phyloP scores from a whole-genome alignment of 2,797 vertebrate species.

The Labroides dimidiatus region DNA sequence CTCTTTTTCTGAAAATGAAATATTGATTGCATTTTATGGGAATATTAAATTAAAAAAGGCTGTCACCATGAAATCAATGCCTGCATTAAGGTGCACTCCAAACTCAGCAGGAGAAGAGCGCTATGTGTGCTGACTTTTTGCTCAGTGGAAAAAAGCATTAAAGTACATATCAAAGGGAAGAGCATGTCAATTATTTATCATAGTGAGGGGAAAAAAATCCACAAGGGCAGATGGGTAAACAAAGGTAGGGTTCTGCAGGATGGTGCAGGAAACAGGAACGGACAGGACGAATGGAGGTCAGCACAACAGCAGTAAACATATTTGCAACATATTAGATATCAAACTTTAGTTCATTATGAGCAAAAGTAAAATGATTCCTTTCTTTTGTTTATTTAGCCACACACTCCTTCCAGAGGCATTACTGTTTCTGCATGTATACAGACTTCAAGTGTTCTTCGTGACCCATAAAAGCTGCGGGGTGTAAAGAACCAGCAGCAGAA shows the following conservation, averaged over 20 bases:
- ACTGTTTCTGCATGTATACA: conserved; percentile 24
- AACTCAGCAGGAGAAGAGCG: conserved; percentile 55
- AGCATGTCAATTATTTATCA: conserved; percentile 80
- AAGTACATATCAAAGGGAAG: conserved; percentile 76
- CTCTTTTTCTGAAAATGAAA: conserved; percentile 7
- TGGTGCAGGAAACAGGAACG: conserved; percentile 26
- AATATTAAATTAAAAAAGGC: conserved; percentile 56
- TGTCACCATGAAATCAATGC: conserved; percentile 49
- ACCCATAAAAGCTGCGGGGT: conserved; percentile 59
- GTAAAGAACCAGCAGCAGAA: conserved; percentile 41
- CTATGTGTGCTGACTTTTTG: conserved; percentile 61
- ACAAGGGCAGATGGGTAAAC: conserved; percentile 68
- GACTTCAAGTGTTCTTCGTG: conserved; percentile 53
- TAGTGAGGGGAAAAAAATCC: conserved; percentile 60
- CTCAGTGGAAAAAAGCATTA: conserved; percentile 70
- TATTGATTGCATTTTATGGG: conserved; percentile 34
- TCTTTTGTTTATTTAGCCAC: conserved; percentile 34
- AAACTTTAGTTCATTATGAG: conserved; percentile 3
- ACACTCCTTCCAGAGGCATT: conserved; percentile 28
- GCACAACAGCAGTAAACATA: neutral
- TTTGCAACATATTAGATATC: neutral
- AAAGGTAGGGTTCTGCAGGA: conserved; percentile 61
- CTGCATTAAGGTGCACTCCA: conserved; percentile 61
- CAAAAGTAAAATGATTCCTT: conserved; percentile 4
- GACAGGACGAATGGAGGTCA: conserved; percentile 9